phyloP scores from a whole-genome alignment of 2,113 vertebrate genomes.

The Sigmodon hispidus region DNA sequence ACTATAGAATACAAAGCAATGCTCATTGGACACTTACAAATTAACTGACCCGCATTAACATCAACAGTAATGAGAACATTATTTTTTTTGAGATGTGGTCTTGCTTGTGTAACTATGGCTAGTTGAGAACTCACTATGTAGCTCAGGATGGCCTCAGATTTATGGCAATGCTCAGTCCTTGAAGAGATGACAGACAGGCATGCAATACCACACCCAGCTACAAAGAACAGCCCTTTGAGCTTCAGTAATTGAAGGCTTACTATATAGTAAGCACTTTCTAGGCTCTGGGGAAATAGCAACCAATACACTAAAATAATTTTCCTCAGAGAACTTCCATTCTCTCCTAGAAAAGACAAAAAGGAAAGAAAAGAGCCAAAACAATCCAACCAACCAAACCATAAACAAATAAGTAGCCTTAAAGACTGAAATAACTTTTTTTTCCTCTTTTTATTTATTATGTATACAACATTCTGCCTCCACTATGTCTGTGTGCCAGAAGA shows the following conservation, averaged over 20 bases:
- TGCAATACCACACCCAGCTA: not conserved
- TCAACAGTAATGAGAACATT: not conserved
- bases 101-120: no score
- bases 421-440: no score
- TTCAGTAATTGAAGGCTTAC: not conserved
- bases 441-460: no score
- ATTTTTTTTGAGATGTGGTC: not conserved
- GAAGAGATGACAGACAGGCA: not conserved
- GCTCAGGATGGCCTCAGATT: not conserved
- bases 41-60: not conserved
- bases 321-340: not conserved
- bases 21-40: not conserved
- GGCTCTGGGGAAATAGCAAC: not conserved
- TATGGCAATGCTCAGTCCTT: not conserved
- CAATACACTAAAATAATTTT: not conserved
- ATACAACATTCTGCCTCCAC: no score
- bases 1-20: not conserved
- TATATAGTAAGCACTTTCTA: slow-evolving; percentile 6
- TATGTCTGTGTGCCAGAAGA: no score
- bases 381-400: not conserved
- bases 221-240: not conserved
- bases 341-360: not conserved
- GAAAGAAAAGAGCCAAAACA: not conserved
- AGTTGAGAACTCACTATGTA: not conserved
- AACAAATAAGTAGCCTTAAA: not conserved